phyloP scores from a whole-genome alignment of 2,113 vertebrate species.

The Octodon degus region DNA sequence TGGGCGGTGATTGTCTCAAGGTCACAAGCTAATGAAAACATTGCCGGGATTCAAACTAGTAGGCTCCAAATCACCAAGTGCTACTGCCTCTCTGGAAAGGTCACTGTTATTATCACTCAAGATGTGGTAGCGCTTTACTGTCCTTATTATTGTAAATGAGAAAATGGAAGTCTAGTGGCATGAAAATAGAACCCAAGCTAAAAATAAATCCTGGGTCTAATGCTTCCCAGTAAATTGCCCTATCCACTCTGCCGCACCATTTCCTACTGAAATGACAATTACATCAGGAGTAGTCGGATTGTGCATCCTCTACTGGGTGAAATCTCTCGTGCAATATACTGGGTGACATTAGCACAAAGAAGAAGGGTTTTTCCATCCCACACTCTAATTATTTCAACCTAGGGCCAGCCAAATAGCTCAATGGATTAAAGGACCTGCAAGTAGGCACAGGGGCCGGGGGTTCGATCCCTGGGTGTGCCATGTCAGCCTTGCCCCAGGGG shows the following conservation, averaged over 20 bases:
- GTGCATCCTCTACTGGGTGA: not conserved
- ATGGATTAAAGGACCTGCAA: too few species aligned
- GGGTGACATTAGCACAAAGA: not conserved
- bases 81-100: not conserved
- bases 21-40: not conserved
- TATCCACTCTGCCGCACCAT: not conserved
- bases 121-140: not conserved
- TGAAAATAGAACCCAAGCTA: slow-evolving; percentile 57
- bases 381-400: not conserved
- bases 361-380: not conserved
- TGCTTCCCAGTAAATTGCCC: not conserved
- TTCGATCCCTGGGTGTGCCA: too few species aligned
- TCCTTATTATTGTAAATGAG: slow-evolving; percentile 35
- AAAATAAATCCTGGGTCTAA: slow-evolving; percentile 39
- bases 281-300: not conserved
- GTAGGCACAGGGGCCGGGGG: too few species aligned
- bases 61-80: not conserved
- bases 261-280: not conserved
- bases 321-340: not conserved
- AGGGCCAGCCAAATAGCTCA: too few species aligned
- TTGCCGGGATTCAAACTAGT: not conserved
- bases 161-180: slow-evolving; percentile 33
- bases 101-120: not conserved
- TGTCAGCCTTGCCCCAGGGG: too few species aligned
- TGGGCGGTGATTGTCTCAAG: not conserved